phyloP scores from a whole-genome alignment of 2,113 vertebrate genomes.

The Chlorodrepanis virens region DNA sequence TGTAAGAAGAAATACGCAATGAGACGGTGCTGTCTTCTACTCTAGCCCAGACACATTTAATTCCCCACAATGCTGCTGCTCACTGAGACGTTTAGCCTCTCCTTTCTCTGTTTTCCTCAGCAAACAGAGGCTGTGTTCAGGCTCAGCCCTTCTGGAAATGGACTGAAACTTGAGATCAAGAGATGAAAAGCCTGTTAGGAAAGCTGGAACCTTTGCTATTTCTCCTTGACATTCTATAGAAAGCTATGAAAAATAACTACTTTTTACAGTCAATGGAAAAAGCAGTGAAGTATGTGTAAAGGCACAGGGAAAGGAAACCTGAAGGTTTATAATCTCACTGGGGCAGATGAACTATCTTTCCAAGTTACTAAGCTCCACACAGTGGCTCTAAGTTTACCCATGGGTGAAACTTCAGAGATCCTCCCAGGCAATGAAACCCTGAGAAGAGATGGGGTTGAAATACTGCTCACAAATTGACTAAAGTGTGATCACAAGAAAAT shows the following conservation, averaged over 20 bases:
- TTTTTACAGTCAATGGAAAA: not conserved
- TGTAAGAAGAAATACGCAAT: not conserved
- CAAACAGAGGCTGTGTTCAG: not conserved
- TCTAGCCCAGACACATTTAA: not conserved
- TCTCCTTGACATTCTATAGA: not conserved
- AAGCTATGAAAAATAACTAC: not conserved
- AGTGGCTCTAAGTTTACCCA: not conserved
- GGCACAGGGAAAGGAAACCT: not conserved
- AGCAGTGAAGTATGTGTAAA: not conserved
- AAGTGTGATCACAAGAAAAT: not conserved
- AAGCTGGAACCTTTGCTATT: not conserved
- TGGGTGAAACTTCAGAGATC: not conserved
- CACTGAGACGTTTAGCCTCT: not conserved
- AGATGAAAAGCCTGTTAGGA: not conserved
- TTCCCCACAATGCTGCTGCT: not conserved
- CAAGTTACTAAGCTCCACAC: not conserved
- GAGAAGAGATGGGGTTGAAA: not conserved
- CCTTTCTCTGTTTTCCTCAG: not conserved
- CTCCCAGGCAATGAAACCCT: not conserved
- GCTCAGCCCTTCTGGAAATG: not conserved
- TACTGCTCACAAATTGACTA: not conserved
- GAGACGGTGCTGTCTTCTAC: not conserved
- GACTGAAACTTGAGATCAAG: not conserved
- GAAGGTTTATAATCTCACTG: not conserved
- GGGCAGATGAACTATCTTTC: not conserved